Evolutionary conservation across 2,888 invertebrate species (phyloP).

Genomic region (Protodeltote pygarga): DNA sequence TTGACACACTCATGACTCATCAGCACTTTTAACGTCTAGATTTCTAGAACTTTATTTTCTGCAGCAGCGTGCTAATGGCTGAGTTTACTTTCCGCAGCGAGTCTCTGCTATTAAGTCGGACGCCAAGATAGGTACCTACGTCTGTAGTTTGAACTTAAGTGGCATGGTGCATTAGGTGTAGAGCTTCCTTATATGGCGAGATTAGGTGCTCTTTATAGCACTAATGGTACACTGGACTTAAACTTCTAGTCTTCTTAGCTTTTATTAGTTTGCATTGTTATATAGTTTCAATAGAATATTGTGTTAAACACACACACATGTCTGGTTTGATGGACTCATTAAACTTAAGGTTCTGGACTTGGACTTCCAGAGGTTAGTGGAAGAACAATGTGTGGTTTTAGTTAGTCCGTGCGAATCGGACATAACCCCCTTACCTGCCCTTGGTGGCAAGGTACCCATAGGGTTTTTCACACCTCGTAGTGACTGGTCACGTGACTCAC

Average conservation of each 20-base stretch:
- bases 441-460: no score
- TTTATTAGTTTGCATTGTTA: conserved; percentile 12
- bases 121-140: conserved; percentile 29
- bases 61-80: conserved; percentile 33
- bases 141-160: conserved; percentile 38
- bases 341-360: no score
- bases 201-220: conserved; percentile 11
- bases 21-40: conserved; percentile 7
- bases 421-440: no score
- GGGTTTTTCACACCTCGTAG: no score
- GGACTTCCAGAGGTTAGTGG: no score
- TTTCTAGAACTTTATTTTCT: conserved; percentile 17
- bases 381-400: no score
- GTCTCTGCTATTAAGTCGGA: conserved; percentile 22
- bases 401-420: no score
- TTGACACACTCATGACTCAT: neutral
- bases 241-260: conserved; percentile 7
- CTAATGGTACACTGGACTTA: conserved; percentile 11
- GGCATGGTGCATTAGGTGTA: conserved; percentile 43
- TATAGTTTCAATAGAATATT: no score
- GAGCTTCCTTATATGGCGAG: conserved; percentile 17
- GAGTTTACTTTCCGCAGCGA: conserved; percentile 36
- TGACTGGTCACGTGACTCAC: no score
- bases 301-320: no score
- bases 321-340: no score